Evolutionary conservation across 2,113 vertebrate species (phyloP), one percentile per base, ranked within the genome.

Genomic region (Procavia capensis): DNA sequence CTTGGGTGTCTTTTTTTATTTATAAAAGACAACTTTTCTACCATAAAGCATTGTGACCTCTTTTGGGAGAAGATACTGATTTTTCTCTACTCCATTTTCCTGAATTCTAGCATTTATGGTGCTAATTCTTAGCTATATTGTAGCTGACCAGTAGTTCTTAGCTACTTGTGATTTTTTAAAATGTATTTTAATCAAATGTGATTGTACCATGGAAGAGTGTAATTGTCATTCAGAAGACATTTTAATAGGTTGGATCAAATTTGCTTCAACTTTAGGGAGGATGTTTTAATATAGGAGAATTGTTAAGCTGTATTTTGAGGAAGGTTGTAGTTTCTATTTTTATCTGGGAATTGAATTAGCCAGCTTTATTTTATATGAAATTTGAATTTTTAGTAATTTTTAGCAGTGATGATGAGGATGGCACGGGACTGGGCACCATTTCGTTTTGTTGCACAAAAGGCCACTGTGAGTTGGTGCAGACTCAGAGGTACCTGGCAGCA

Each of bases 311-410:
- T 85, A 75, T 79, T 85, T 79, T 84, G 24, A 63, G 16, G 61
- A 63, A 85, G 22, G 2, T 43, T 61, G 10, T 88, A 83, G 47
- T 16, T 64, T 88, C 79, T 79, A 17, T 47, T 88, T 61, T 75
- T 43, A 22, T 84, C 41, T 27, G 13, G n/a, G 14, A 29, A 63
- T 76, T 87, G 68, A 87, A 63, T 72, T 19, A 82, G 20, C 29
- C 82, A 76, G 47, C 8, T 68, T 59, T 82, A 6, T 43, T 59
- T 86, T 24, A 78, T 24, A 10, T 76, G 76, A 83, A 68, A 83
- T 83, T 91, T 78, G 41, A 41, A 43, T 83, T 91, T 91, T 94
- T 82, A 54, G 13, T 88, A 90, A 61, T 91, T 47, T 31, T n/a
- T 63, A 20, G n/a, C 19, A 20, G 39, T 5, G 7, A 72, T 24